These are phyloP conservation scores for Nothocercus nigrocapillus DNA, from an alignment of 2,113 vertebrate species.

Conservation along the genomic window DNA sequence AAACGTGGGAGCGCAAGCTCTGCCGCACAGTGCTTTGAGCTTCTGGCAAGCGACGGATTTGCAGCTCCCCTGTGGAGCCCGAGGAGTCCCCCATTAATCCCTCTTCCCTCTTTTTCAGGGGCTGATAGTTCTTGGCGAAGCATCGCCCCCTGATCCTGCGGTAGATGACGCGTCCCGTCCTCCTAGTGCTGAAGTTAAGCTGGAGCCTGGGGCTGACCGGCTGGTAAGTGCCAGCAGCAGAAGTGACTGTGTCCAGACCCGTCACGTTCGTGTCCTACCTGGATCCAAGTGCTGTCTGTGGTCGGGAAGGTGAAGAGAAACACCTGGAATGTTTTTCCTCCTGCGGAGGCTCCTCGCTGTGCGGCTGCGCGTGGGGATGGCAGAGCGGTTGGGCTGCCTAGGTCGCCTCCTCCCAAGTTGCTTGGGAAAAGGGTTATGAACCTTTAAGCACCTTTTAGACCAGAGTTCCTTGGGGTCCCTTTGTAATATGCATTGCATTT, in stretches of 20 bases:
- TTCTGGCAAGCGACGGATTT: not conserved
- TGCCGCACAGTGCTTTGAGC: accelerated
- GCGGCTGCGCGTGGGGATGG: not conserved
- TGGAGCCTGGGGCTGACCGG: slow-evolving; percentile 76
- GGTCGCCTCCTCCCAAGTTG: accelerated
- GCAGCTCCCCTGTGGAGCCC: not conserved
- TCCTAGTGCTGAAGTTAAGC: slow-evolving; percentile 77
- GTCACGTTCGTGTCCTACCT: accelerated
- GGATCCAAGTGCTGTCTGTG: accelerated
- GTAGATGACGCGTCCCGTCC: slow-evolving; percentile 68
- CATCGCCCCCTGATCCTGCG: slow-evolving; percentile 69
- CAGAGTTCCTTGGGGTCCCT: not conserved
- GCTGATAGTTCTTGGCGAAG: slow-evolving; percentile 88
- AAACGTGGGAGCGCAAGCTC: not conserved
- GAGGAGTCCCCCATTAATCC: not conserved
- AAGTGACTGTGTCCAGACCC: not conserved
- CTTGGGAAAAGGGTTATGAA: not conserved
- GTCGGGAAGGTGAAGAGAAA: not conserved
- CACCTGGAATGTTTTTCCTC: accelerated
- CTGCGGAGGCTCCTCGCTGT: not conserved
- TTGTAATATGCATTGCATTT: slow-evolving; percentile 26
- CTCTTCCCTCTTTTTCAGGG: slow-evolving; percentile 80
- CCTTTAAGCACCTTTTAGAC: slow-evolving; percentile 19
- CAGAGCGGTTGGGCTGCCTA: not conserved
- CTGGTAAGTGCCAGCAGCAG: slow-evolving; percentile 72